Conservation (phyloP, 2,888 invertebrate genomes). For the Sinopyrophorus schimmeli region DNA sequence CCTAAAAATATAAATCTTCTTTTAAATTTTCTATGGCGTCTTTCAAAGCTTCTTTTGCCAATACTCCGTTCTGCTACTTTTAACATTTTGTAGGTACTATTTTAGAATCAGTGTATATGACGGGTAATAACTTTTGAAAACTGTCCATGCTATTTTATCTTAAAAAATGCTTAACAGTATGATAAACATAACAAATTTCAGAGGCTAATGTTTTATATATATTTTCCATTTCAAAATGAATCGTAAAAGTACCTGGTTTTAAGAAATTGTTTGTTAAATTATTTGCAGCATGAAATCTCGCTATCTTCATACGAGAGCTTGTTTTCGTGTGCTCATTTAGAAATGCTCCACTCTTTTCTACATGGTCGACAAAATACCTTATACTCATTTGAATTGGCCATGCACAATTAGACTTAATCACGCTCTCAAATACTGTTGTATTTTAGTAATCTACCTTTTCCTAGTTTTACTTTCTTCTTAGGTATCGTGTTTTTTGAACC, state of each 20-base stretch:
- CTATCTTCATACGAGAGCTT: background rate
- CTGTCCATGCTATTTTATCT: constrained; percentile 1
- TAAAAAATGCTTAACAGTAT: constrained; percentile 1
- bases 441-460: too few species aligned
- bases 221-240: background rate
- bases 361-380: too few species aligned
- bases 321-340: background rate
- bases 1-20: too few species aligned
- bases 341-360: too few species aligned
- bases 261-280: background rate
- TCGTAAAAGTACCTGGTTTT: background rate
- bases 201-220: constrained; percentile 1
- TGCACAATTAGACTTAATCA: too few species aligned
- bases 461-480: too few species aligned
- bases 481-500: too few species aligned
- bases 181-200: background rate
- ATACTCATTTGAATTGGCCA: too few species aligned
- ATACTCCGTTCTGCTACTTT: background rate
- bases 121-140: constrained; percentile 2
- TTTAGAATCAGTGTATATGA: background rate
- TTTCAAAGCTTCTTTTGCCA: constrained; percentile 1
- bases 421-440: too few species aligned
- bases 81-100: background rate
- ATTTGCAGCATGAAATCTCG: background rate
- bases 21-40: background rate